Evolutionary conservation across 2,113 vertebrate genomes (phyloP).

Genomic region (Mirza zaza): DNA sequence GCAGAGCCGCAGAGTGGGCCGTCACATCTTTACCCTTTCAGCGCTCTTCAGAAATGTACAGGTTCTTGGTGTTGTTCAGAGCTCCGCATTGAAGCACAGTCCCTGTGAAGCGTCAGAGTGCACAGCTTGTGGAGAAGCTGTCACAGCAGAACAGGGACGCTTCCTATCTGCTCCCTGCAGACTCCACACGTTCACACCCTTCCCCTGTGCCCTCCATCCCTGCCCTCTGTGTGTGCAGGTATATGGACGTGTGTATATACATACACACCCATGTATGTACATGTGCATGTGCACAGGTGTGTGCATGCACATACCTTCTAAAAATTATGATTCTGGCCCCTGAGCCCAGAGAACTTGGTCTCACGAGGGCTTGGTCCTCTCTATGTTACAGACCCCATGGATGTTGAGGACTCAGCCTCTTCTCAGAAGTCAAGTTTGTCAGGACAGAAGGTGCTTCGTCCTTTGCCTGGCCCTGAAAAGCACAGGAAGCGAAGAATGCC

Average conservation of each 20-base stretch:
- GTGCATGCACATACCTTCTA: fast-evolving
- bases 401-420: background rate
- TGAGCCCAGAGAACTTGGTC: background rate
- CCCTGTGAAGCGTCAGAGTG: background rate
- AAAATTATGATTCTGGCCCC: too few relatives aligned
- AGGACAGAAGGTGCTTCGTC: background rate
- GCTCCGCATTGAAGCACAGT: background rate
- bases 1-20: fast-evolving
- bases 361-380: background rate
- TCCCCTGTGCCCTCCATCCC: background rate
- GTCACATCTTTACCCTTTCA: background rate
- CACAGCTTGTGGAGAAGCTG: background rate
- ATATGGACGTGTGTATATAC: too few relatives aligned
- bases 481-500: constrained; percentile 23
- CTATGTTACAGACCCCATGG: constrained; percentile 26
- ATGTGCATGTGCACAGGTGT: too few relatives aligned
- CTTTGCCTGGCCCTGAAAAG: background rate
- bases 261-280: background rate
- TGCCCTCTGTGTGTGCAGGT: background rate
- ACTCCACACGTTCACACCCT: background rate
- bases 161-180: background rate
- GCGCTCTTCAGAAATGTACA: too few relatives aligned
- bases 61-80: background rate
- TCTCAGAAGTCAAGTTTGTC: constrained; percentile 41
- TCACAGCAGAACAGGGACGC: too few relatives aligned